Evolutionary conservation across 2,113 vertebrate genomes (phyloP).

Genomic region (Oenanthe oenanthe): DNA sequence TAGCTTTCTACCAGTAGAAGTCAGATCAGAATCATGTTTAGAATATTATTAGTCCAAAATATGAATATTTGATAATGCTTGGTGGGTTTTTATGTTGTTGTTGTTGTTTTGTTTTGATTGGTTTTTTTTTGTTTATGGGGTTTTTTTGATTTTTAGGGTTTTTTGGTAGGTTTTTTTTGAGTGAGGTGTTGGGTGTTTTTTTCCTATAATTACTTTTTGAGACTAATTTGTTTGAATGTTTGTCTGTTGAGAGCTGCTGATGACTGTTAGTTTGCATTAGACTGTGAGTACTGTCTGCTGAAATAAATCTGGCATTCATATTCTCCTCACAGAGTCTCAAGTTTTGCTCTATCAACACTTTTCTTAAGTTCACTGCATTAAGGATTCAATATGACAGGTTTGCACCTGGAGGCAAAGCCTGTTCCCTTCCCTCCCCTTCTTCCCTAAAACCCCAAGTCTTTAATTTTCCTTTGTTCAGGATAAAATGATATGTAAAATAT

Average conservation of each 20-base stretch:
- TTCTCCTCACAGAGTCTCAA: conserved; percentile 27
- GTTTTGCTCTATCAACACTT: conserved; percentile 65
- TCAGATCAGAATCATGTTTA: conserved; percentile 6
- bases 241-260: background rate
- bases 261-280: background rate
- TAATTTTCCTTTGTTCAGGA: conserved; percentile 72
- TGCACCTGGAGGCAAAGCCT: conserved; percentile 50
- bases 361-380: conserved; percentile 43
- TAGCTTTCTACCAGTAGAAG: background rate
- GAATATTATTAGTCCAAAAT: background rate
- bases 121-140: background rate
- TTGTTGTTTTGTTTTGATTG: background rate
- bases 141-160: rapidly evolving
- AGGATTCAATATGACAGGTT: conserved; percentile 53
- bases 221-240: background rate
- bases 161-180: background rate
- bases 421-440: background rate
- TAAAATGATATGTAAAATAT: conserved; percentile 65
- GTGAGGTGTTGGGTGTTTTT: background rate
- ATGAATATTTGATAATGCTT: background rate
- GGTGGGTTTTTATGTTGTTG: background rate
- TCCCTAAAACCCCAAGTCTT: conserved; percentile 52
- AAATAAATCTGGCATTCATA: conserved; percentile 5
- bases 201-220: background rate
- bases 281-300: background rate